Base-by-base conservation (phyloP, 2,113 vertebrate species). In the Anser cygnoides region DNA sequence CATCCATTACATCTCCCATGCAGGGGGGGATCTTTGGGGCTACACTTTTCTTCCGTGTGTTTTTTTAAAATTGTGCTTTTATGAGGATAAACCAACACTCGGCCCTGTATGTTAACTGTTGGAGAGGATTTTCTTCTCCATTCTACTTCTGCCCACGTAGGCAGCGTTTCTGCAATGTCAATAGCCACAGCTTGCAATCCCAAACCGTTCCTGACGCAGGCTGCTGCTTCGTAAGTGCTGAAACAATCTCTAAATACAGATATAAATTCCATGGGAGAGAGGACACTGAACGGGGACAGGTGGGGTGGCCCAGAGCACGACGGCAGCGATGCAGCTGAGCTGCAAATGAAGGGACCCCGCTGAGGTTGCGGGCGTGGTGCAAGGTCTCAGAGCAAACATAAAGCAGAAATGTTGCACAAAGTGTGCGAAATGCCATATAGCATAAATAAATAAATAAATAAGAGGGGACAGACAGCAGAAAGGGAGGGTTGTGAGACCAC, bases 1-100 rank as follows among this genome's bases (percentile, higher is more conserved):
- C 35, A 55, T 4, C 52, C 20, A 0, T 39, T 12, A 8, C 2
- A 17, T 41, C 68, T 41, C 37, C n/a, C 2, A 1, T 9, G 50
- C 44, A 46, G 26, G 31, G 15, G 8, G 20, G 26, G 33, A 55
- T 49, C n/a, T 21, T n/a, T 28, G 5, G 3, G 11, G 9, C 39
- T 61, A 43, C 22, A 10, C 17, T 54, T 29, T 28, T 82, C 33
- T 37, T 33, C 29, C 37, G 21, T 25, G 14, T 59, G 20, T 23
- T 93, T 65, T 62, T 84, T 43, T 28, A 33, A 74, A 43, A 49
- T 18, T 19, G 10, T 33, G 37, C 33, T 55, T 61, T 59, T 41
- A 72, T 3, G 26, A 71, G 39, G 44, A 46, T 46, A 49, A 50
- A 44, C 10, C 55, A 76, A n/a, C 33, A 50, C 50, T 41, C 54